Evolutionary conservation across 2,797 vertebrate genomes (phyloP), one percentile per base, ranked within the genome.

Genomic region (Danio choprae): DNA sequence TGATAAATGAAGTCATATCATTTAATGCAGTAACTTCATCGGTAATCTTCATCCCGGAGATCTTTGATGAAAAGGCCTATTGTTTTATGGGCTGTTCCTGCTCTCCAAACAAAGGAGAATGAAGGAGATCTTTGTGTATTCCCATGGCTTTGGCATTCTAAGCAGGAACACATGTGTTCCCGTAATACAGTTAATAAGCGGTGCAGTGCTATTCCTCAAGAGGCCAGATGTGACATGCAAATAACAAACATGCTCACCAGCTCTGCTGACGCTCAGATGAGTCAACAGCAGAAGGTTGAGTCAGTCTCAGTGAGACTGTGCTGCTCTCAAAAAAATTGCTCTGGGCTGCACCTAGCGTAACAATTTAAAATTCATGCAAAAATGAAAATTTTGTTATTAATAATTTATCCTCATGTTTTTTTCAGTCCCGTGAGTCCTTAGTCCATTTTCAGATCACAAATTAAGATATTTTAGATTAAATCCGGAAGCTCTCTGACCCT

Each of bases 111-210:
- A 59, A 80, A 77, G 20, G 73, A 60, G 74, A 69, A 72, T 81
- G 74, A 84, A 82, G 87, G 77, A 67, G 87, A 85, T 88, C 85
- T 87, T 83, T 88, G 86, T 89, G 88, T 89, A 90, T 89, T 91
- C 89, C 87, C 87, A 89, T 88, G 90, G 82, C 85, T 89, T 88
- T 85, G 90, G 89, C 89, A 83, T 22, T 87, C 88, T 93, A 92
- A 94, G 81, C 88, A 87, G 80, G 89, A 93, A 89, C 91, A 91
- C 89, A 84, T 84, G 87, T 94, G 92, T 89, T 92, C 86, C 87
- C 84, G 86, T 87, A 86, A 92, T 88, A 88, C 59, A 84, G 88
- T 86, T 73, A 82, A 89, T 88, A 89, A 87, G 80, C 88, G 86
- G 84, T 81, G 79, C 20, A 65, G 86, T 87, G 64, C 80, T 88